Evolutionary conservation across 2,888 invertebrate species (phyloP).

Genomic region (Netelia inedita): DNA sequence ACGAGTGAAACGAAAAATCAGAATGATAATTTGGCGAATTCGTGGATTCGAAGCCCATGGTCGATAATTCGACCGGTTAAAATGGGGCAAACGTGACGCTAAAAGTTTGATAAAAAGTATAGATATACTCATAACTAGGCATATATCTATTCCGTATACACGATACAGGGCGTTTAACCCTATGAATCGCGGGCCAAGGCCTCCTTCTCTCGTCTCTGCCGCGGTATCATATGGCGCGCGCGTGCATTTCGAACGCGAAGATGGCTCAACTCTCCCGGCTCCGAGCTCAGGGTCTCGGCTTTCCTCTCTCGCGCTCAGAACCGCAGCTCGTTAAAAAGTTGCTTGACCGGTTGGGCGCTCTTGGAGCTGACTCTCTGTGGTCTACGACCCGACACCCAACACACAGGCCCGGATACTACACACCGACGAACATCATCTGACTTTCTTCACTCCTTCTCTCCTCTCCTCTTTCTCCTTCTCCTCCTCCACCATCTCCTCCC

Average conservation of each 20-base stretch:
- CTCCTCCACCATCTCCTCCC: conserved; percentile 38
- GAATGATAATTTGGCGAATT: conserved; percentile 41
- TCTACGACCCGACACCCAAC: conserved; percentile 83
- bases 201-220: conserved; percentile 56
- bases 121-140: background rate
- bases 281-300: conserved; percentile 79
- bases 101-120: background rate
- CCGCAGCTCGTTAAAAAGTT: conserved; percentile 85
- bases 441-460: conserved; percentile 60
- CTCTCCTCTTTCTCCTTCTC: conserved; percentile 27
- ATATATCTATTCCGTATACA: conserved; percentile 21
- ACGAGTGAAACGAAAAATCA: conserved; percentile 18
- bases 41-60: background rate
- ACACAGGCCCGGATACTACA: conserved; percentile 75
- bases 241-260: conserved; percentile 83
- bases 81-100: conserved; percentile 7
- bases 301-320: conserved; percentile 75
- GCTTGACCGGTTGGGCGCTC: conserved; percentile 84
- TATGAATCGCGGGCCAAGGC: conserved; percentile 67
- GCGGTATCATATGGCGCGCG: conserved; percentile 81
- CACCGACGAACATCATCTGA: conserved; percentile 79
- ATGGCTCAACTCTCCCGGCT: conserved; percentile 81
- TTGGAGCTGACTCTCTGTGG: conserved; percentile 82
- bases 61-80: conserved; percentile 37
- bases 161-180: conserved; percentile 67